Evolutionary conservation across 2,113 vertebrate genomes (phyloP).

Genomic region (Isurus oxyrinchus): DNA sequence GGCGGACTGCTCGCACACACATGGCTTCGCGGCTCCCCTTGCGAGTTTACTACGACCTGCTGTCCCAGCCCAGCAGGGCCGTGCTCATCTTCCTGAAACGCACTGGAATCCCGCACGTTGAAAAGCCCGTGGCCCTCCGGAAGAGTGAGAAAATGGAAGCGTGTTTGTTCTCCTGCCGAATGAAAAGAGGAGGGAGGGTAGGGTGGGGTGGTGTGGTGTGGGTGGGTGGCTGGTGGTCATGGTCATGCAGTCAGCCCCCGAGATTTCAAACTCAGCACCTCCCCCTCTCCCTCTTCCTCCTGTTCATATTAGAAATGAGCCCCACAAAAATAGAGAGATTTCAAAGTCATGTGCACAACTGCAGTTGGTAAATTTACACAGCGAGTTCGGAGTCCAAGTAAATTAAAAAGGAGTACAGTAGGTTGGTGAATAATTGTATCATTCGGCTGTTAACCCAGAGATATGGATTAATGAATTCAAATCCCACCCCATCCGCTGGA

Average conservation of each 20-base stretch:
- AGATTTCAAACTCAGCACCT: background rate
- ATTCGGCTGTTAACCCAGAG: no score
- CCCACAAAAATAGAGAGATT: no score
- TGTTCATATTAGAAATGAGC: background rate
- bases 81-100: conserved; percentile 52
- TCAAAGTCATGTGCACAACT: background rate
- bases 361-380: background rate
- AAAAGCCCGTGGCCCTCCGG: conserved; percentile 52
- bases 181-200: no score
- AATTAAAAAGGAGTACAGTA: background rate
- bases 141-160: conserved; percentile 49
- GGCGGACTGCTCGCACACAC: background rate
- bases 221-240: no score
- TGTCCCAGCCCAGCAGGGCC: conserved; percentile 63
- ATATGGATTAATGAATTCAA: no score
- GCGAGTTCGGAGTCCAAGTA: background rate
- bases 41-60: conserved; percentile 54
- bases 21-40: conserved; percentile 43
- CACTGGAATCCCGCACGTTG: conserved; percentile 51
- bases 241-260: no score
- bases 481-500: no score
- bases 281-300: background rate
- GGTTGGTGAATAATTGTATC: no score
- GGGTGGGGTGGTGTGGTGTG: no score
- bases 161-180: background rate